phyloP scores from a whole-genome alignment of 1,140 invertebrate genomes.

The Drosophila repletoides region DNA sequence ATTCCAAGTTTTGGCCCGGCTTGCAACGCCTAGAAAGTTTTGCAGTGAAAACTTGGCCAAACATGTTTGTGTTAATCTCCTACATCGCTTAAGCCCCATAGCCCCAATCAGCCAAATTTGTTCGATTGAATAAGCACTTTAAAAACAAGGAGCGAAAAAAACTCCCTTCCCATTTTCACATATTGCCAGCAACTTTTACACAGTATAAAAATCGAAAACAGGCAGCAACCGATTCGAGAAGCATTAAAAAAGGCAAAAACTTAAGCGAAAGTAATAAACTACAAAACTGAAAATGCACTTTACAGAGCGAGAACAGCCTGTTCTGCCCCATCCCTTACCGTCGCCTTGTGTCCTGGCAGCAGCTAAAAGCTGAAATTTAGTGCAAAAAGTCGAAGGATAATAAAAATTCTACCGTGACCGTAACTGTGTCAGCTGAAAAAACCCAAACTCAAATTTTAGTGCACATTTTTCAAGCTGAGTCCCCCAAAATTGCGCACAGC shows the following conservation, averaged over 20 bases:
- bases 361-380: slow-evolving; percentile 47
- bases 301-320: slow-evolving; percentile 6
- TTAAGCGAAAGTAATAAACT: slow-evolving; percentile 71
- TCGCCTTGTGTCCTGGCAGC: background rate
- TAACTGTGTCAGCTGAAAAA: slow-evolving; percentile 60
- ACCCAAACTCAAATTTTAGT: slow-evolving; percentile 26
- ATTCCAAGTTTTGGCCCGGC: background rate
- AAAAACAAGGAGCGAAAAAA: slow-evolving; percentile 15
- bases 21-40: background rate
- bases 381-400: slow-evolving; percentile 53
- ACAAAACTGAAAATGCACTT: slow-evolving; percentile 63
- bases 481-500: slow-evolving; percentile 35
- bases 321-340: background rate
- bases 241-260: slow-evolving; percentile 46
- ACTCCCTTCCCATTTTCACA: no score
- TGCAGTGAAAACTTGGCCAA: slow-evolving; percentile 18
- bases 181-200: slow-evolving; percentile 37
- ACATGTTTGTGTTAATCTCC: slow-evolving; percentile 52
- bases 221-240: slow-evolving; percentile 10
- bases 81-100: slow-evolving; percentile 33
- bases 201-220: slow-evolving; percentile 54
- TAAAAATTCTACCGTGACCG: slow-evolving; percentile 57
- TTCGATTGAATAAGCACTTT: slow-evolving; percentile 31
- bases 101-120: slow-evolving; percentile 45
- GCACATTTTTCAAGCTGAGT: slow-evolving; percentile 27